A percentile compares a stretch with the other conserved stretches of the same genome.
These are phyloP conservation scores for Pygoscelis adeliae DNA, from an alignment of 2,113 vertebrate genomes.

Conservation along the genomic window DNA sequence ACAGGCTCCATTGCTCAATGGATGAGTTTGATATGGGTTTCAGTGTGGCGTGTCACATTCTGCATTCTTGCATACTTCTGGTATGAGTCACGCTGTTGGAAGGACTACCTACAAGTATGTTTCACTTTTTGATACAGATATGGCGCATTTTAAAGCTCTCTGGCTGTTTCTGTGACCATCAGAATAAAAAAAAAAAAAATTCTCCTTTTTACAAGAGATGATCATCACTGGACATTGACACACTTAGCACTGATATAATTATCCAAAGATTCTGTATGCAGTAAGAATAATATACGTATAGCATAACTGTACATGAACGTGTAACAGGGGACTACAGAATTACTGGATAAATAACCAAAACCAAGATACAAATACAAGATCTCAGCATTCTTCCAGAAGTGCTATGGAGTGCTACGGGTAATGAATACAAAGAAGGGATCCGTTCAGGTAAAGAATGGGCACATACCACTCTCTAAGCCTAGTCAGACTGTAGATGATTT, in stretches of 20 bases:
- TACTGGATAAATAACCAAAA: background rate
- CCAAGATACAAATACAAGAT: background rate
- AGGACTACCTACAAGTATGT: background rate
- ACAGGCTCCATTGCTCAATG: background rate
- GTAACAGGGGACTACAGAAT: background rate
- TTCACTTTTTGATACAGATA: background rate
- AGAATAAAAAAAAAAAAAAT: background rate
- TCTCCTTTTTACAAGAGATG: background rate
- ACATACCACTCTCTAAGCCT: background rate
- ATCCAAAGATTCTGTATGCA: background rate
- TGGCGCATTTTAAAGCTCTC: background rate
- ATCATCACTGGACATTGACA: background rate
- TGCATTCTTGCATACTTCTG: background rate
- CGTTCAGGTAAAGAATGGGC: background rate
- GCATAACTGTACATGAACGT: background rate
- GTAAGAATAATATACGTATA: background rate
- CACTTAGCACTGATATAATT: background rate
- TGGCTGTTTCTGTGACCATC: background rate
- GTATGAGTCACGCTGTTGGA: background rate
- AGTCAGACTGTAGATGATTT: background rate
- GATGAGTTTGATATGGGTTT: background rate
- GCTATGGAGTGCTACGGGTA: background rate
- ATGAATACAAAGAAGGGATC: background rate
- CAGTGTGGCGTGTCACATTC: fast-evolving
- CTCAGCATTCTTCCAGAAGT: background rate